phyloP scores from a whole-genome alignment of 2,797 vertebrate genomes.

The Notolabrus celidotus region DNA sequence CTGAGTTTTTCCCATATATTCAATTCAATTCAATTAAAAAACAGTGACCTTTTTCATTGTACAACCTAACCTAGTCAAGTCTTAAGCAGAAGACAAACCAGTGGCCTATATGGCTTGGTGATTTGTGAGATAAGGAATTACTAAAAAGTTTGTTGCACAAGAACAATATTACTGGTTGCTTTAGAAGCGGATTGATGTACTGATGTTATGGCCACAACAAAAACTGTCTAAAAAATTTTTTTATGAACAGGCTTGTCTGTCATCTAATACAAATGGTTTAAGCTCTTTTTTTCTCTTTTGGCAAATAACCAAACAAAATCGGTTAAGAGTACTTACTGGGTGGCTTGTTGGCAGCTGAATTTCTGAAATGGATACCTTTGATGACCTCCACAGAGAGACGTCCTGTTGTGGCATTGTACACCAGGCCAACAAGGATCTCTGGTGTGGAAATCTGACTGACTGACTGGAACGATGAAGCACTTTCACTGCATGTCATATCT shows the following conservation, averaged over 20 bases:
- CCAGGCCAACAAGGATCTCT: conserved; percentile 95
- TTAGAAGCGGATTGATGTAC: not conserved
- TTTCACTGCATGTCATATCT: conserved; percentile 94
- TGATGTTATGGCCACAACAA: too few relatives aligned
- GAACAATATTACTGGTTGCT: not conserved
- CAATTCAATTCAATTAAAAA: too few relatives aligned
- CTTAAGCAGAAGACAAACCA: not conserved
- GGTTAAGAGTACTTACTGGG: conserved; percentile 93
- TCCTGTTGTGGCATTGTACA: conserved; percentile 98
- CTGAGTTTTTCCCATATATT: too few relatives aligned
- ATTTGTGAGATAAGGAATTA: not conserved
- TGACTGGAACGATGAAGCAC: conserved; percentile 96
- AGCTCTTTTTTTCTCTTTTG: conserved; percentile 58
- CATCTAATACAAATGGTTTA: conserved; percentile 1
- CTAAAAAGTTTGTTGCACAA: not conserved
- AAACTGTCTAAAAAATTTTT: too few relatives aligned
- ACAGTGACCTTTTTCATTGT: not conserved
- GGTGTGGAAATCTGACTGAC: conserved; percentile 91
- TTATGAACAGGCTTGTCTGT: too few relatives aligned
- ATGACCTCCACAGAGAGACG: conserved; percentile 98
- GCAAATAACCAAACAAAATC: conserved; percentile 56
- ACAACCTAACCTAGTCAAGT: not conserved
- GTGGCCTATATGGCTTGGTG: not conserved
- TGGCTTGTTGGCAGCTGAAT: conserved; percentile 97
- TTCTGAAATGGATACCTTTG: conserved; percentile 99